Base-by-base conservation (phyloP, 1,140 invertebrate genomes). In the Philotrypesis tridentata region DNA sequence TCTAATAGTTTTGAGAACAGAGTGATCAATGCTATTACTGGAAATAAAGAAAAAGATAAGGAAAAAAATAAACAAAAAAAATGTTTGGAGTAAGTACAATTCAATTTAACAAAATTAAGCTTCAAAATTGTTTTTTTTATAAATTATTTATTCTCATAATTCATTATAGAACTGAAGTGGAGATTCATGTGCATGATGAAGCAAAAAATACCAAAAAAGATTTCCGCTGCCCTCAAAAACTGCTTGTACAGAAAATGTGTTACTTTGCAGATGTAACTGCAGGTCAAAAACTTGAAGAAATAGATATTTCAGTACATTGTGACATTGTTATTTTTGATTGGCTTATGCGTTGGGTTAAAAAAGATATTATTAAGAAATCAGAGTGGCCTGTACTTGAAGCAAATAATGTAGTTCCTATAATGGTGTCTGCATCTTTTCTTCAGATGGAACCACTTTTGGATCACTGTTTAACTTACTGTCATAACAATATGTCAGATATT, bases 301-400 rank as follows among this genome's bases (percentile, higher is more conserved):
- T 98, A 93, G 97, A 99, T 86, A 98, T 99, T 84, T 98, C 97
- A 0, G 97, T 98, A 0, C 97, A 99, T 89, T 98, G 97, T 89
- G 97, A 99, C 91, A 96, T 99, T 70, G 95, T 94, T 71, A 96
- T 96, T 83, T 99, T 99, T 89, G 97, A 99, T 84, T 99, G 97
- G 97, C 91, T 99, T n/a, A 98, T 99, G 95, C 94, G 95, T 84
- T 99, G 97, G 97, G 96, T 98, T 0, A 96, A 96, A 88, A 94
- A 94, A 70, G 95, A 96, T 84, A 91, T 93, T 0, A 93, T 94
- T 55, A 91, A 94, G 75, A 93, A 94, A 81, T 94, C 94, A 80
- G 93, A 94, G 74, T 94, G 94, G 91, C 96, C 96, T 4, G 91
- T 94, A 82, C 91, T 98, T 23, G 97, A 98, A 87, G 92, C 96